phyloP scores from a whole-genome alignment of 2,113 vertebrate species.

The Tenebrosternarchus preto region DNA sequence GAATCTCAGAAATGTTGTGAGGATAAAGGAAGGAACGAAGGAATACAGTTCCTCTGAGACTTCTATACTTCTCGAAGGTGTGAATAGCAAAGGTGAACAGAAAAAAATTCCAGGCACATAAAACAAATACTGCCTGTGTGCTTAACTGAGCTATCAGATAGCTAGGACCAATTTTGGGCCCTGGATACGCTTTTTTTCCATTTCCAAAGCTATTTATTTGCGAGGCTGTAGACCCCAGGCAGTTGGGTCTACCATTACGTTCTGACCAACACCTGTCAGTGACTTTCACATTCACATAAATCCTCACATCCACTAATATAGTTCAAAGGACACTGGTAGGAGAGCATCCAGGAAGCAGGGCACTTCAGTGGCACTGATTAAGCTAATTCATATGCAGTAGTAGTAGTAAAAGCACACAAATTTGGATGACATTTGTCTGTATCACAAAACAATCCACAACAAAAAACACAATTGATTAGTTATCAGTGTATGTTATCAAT shows the following conservation, averaged over 20 bases:
- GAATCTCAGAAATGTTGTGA: neutral
- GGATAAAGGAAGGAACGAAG: neutral
- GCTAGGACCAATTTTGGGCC: no score
- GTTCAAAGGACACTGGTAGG: neutral
- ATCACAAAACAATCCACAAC: no score
- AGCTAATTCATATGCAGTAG: neutral
- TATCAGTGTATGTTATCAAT: neutral
- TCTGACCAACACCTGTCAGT: neutral
- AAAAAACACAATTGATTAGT: no score
- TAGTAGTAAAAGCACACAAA: neutral
- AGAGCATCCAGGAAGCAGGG: neutral
- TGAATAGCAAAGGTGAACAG: conserved; percentile 12
- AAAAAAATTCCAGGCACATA: neutral
- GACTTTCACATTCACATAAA: neutral
- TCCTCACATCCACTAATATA: neutral
- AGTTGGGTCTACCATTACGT: no score
- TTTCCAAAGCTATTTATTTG: no score
- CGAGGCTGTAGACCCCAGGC: no score
- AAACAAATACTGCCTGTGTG: no score
- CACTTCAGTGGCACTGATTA: neutral
- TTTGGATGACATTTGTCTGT: neutral
- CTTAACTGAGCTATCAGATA: no score
- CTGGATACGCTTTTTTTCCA: no score
- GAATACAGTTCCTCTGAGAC: neutral
- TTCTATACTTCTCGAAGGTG: conserved; percentile 9